Conservation (phyloP, 2,113 vertebrate species). For the Nerophis lumbriciformis region DNA sequence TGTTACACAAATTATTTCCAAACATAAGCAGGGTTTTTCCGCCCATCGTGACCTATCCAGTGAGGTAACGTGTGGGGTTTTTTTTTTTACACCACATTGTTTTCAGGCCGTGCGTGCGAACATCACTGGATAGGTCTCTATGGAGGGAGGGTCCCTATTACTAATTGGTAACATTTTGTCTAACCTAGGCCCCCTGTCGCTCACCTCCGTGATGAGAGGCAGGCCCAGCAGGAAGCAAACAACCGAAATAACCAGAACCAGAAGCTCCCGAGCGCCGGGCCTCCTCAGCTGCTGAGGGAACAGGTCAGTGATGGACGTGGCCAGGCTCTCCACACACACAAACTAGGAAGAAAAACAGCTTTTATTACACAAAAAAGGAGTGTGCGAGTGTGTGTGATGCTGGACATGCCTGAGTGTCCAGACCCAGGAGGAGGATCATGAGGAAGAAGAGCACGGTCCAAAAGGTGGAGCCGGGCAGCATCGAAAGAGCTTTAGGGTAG, state of each 20-base stretch:
- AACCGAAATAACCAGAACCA: conserved; percentile 76
- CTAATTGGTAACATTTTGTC: too few relatives aligned
- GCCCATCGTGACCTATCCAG: too few relatives aligned
- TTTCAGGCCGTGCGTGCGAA: too few relatives aligned
- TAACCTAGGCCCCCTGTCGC: background rate
- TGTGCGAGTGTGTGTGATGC: too few relatives aligned
- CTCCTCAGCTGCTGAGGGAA: conserved; percentile 79
- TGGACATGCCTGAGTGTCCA: conserved; percentile 81
- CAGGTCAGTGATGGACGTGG: conserved; percentile 83
- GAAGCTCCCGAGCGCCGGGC: conserved; percentile 71
- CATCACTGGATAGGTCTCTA: too few relatives aligned
- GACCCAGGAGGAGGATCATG: conserved; percentile 85
- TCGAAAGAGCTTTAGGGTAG: conserved; percentile 80
- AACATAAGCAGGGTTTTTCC: too few relatives aligned
- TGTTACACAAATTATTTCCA: too few relatives aligned
- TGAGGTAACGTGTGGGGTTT: too few relatives aligned
- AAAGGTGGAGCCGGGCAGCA: conserved; percentile 81
- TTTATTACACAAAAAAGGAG: background rate
- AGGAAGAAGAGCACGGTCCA: conserved; percentile 94
- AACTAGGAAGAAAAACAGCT: conserved; percentile 69
- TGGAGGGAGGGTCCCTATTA: too few relatives aligned
- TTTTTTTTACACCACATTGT: too few relatives aligned
- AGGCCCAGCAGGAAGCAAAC: conserved; percentile 84
- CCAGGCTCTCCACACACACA: conserved; percentile 87
- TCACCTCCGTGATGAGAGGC: conserved; percentile 80